A percentile compares a stretch with the other conserved stretches of the same genome.
Conservation (phyloP, 2,797 vertebrate genomes). For the Odontamblyopus rebecca region DNA sequence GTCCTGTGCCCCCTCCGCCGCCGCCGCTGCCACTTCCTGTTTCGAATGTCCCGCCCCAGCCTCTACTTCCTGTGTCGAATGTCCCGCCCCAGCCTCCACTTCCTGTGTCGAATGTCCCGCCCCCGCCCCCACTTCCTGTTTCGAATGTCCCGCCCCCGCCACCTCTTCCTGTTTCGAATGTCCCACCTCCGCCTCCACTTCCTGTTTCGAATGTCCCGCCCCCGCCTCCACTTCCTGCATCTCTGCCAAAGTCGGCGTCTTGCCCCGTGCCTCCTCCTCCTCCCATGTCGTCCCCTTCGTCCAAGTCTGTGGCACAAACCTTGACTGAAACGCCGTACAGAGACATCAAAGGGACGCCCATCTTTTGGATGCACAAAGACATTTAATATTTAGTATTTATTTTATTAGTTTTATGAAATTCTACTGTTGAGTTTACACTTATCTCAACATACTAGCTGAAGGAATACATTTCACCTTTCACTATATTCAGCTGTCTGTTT, state of each 20-base stretch:
- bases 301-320: conserved; percentile 57
- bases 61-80: background rate
- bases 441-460: background rate
- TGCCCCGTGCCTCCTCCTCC: background rate
- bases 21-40: too few species aligned
- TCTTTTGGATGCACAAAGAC: conserved; percentile 97
- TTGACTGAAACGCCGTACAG: conserved; percentile 81
- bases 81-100: conserved; percentile 6
- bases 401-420: background rate
- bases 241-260: background rate
- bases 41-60: too few species aligned
- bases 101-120: background rate
- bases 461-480: background rate
- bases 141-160: too few species aligned
- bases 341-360: conserved; percentile 82
- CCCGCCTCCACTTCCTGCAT: background rate
- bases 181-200: background rate
- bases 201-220: background rate
- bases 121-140: too few species aligned
- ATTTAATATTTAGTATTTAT: conserved; percentile 69
- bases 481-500: background rate
- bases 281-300: background rate
- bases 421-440: background rate
- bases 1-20: conserved; percentile 9
- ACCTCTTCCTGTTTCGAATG: background rate